phyloP scores from a whole-genome alignment of 2,888 invertebrate genomes.

The Zhengitettix transpicula region DNA sequence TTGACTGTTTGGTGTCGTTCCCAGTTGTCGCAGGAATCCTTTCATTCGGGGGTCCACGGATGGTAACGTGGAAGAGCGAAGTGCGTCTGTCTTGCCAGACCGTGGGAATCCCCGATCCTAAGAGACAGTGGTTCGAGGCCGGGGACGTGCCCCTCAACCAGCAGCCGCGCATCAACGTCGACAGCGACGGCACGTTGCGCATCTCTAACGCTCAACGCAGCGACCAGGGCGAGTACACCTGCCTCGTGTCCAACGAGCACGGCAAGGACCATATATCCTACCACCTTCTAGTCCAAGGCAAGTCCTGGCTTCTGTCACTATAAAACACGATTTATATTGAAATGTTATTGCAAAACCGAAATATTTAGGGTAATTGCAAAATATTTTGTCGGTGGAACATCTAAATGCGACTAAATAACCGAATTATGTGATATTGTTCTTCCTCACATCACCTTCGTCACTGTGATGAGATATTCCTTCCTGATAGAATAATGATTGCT shows the following conservation, averaged over 20 bases:
- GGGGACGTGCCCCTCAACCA: not conserved
- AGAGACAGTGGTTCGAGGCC: conserved; percentile 8
- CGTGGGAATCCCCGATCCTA: conserved; percentile 17
- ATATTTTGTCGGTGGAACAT: too few relatives aligned
- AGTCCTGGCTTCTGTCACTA: too few relatives aligned
- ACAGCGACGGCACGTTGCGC: conserved; percentile 16
- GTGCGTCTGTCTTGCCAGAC: conserved; percentile 16
- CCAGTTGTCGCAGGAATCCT: conserved; percentile 19
- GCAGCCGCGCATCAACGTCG: not conserved
- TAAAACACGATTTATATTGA: too few relatives aligned
- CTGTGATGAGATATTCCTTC: too few relatives aligned
- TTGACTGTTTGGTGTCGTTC: too few relatives aligned
- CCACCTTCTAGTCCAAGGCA: conserved; percentile 16
- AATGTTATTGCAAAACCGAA: too few relatives aligned
- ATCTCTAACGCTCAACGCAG: conserved; percentile 15
- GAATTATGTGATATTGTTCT: too few relatives aligned
- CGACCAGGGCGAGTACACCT: conserved; percentile 18
- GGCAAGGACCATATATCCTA: conserved; percentile 15
- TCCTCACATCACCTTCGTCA: too few relatives aligned
- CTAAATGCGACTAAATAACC: too few relatives aligned
- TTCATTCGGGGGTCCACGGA: conserved; percentile 18
- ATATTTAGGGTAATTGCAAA: too few relatives aligned
- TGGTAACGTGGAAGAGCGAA: conserved; percentile 18
- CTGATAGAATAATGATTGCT: too few relatives aligned
- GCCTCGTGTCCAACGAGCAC: conserved; percentile 15